Base-by-base conservation (phyloP, 2,888 invertebrate species). In the Lagria hirta region DNA sequence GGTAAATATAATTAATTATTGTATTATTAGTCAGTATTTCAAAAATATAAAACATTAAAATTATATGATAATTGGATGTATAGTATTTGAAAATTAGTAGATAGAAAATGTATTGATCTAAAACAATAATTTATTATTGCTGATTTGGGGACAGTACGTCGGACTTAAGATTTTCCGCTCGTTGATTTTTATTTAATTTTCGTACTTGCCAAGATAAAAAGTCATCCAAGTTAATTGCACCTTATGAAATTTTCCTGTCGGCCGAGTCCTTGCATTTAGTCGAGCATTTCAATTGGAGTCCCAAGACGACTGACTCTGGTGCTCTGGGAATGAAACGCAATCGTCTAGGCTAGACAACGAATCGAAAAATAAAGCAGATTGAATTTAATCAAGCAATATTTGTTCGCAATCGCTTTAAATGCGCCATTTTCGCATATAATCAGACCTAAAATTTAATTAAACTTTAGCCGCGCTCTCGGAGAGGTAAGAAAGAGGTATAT, bases 391-490 rank as follows among this genome's bases (percentile, higher is more conserved):
- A 66, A 65, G 65, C 62, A 60, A 65, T 69, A 68, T 67, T 66
- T 67, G 65, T 65, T 48, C 59, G 61, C 61, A 65, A 64, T 65
- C 62, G 63, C 61, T 64, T 65, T 57, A 62, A 61, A 58, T 55
- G 54, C 60, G 61, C 64, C 60, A 62, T 64, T 65, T 64, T 63
- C 66, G 63, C 62, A 65, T 65, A 67, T 68, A 69, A 69, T 68
- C 68, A 66, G 62, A 62, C 61, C 65, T 61, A 61, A 67, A 68
- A 68, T 69, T 69, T 69, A 69, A 69, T 69, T 69, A 69, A 69
- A 69, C 63, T 69, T 68, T 61, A 61, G 60, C 60, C 59, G 61
- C 50, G 65, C 49, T 60, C 59, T 57, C 57, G 54, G 45, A 57
- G 65, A 62, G 62, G 61, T 60, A 63, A 62, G 61, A 64, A 59